Base-by-base conservation (phyloP, 2,888 invertebrate species). In the Drosophila pseudotakahashii region DNA sequence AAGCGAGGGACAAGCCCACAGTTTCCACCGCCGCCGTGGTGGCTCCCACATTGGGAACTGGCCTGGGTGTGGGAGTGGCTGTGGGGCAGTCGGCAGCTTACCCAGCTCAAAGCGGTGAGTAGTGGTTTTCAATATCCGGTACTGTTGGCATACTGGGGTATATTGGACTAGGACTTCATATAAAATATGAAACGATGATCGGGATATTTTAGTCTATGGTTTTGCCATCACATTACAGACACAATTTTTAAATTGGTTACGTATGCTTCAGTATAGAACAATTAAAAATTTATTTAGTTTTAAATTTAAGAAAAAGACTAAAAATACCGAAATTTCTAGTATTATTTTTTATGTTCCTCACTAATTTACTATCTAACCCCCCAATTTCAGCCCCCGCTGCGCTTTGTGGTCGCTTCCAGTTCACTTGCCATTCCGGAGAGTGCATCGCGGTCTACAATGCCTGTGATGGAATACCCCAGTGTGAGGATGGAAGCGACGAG, bases 391-490 rank as follows among this genome's bases (percentile, higher is more conserved):
- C 44, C 79, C 73, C 72, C 66, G 66, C 62, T 44, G 62, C 77
- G 3, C 82, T 84, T 42, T 98, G 98, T 93, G 96, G 96, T 81
- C 94, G 96, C 72, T 97, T 96, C 92, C 97, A 98, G 92, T 98
- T 98, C 92, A 95, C 96, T 91, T 98, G 98, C 89, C 95, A 95
- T 77, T 96, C 96, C 45, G 95, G 95, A 48, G 98, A 98, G 92
- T 98, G 98, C 91, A 97, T 98, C 86, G 98, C 98, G 7, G 94
- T 98, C 82, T 98, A 98, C 93, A 98, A 98, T 92, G 97, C 97
- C 9, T 98, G 98, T 89, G 97, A 98, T 92, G 98, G 98, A 55
- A 97, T 98, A 81, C 95, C 97, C 30, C 98, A 98, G 92, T 98
- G 97, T 92, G 94, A 96, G 2, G 98, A 98, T 93, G 97, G 96